Evolutionary conservation across 1,140 invertebrate genomes (phyloP).

Genomic region (Eulimnadia texana): DNA sequence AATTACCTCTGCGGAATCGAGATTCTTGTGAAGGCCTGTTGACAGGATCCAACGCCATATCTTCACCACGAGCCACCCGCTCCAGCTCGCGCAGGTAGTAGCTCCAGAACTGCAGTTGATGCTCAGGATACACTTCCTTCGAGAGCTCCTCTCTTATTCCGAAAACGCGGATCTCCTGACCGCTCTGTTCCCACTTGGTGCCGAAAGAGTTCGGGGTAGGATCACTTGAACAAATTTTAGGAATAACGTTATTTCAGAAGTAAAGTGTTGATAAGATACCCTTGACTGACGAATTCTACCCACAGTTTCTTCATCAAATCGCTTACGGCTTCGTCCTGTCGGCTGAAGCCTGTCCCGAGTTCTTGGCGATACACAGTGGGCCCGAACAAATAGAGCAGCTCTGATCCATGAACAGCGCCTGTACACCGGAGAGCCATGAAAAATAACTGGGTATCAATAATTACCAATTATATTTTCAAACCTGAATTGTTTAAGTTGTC

Average conservation of each 20-base stretch:
- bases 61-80: slow-evolving; percentile 14
- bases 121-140: slow-evolving; percentile 4
- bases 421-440: slow-evolving; percentile 15
- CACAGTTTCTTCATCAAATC: slow-evolving; percentile 38
- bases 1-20: slow-evolving; percentile 12
- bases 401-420: slow-evolving; percentile 44
- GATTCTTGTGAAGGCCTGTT: slow-evolving; percentile 1
- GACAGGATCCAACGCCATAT: slow-evolving; percentile 9
- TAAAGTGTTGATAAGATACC: slow-evolving; percentile 27
- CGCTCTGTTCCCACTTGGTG: slow-evolving; percentile 14
- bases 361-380: slow-evolving; percentile 38
- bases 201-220: slow-evolving; percentile 36
- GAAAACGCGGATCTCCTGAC: slow-evolving; percentile 7
- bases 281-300: slow-evolving; percentile 43
- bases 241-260: background rate
- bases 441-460: background rate
- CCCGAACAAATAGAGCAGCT: slow-evolving; percentile 46
- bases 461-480: slow-evolving; percentile 6
- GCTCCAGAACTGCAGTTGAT: slow-evolving; percentile 15
- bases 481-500: slow-evolving; percentile 21
- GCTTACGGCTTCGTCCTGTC: slow-evolving; percentile 40
- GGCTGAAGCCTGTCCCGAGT: slow-evolving; percentile 33
- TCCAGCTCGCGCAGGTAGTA: slow-evolving; percentile 11
- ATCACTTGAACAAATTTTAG: slow-evolving; percentile 23
- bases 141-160: slow-evolving; percentile 8